Evolutionary conservation across 2,113 vertebrate genomes (phyloP), one percentile per base, ranked within the genome.

Genomic region (Calypte anna): DNA sequence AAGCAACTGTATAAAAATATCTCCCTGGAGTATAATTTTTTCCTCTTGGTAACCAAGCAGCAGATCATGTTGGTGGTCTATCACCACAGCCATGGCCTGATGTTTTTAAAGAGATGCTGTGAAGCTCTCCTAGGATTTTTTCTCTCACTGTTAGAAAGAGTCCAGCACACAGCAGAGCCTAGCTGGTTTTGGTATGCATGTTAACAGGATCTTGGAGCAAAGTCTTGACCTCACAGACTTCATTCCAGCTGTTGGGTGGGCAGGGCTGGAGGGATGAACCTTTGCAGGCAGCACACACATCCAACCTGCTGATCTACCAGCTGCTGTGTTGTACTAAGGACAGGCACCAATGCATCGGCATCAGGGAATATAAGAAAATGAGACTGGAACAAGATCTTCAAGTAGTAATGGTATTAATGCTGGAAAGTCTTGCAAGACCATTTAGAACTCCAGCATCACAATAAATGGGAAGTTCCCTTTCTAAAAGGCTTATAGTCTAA

Each of bases 1-100:
- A 96, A 89, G 94, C 93, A 94, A 90, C 82, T 88, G 91, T 93
- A 90, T 40, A 97, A 97, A 94, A 94, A 93, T 90, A 95, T 77
- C 90, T 94, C 81, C 86, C 48, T 24, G 31, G 87, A 90, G 82
- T 88, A 90, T 80, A 88, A 94, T 66, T 82, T 53, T 82, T 87
- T 80, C 74, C 84, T 90, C 70, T 80, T 80, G 89, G 94, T 96
- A 96, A 88, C 95, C 91, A 94, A 91, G 88, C 90, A 90, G 92
- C 82, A 95, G 94, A 88, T 92, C 72, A 82, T 4, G 7, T 69
- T 92, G 90, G 90, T 38, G 15, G 93, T 94, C 94, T 92, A 33
- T 82, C 88, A 80, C 84, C 94, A 70, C 74, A 94, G 95, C 79
- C 72, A 74, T 8, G 14, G 83, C 62, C 87, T 73, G 67, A 59